Evolutionary conservation across 2,797 vertebrate genomes (phyloP).

Genomic region (Amniataba percoides): DNA sequence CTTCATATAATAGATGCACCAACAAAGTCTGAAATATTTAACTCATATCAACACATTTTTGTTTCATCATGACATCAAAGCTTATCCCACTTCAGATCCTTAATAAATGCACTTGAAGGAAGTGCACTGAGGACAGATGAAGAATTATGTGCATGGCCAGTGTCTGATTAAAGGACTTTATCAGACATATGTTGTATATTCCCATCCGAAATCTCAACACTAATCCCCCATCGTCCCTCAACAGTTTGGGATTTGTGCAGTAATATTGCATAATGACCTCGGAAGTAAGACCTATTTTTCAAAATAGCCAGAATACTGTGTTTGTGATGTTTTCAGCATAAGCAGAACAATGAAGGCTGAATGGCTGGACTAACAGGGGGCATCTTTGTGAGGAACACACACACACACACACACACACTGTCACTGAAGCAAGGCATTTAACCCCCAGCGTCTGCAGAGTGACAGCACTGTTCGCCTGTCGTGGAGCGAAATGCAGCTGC

Average conservation of each 20-base stretch:
- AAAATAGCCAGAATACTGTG: constrained; percentile 28
- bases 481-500: background rate
- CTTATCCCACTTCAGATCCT: constrained; percentile 33
- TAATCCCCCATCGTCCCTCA: constrained; percentile 49
- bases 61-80: constrained; percentile 55
- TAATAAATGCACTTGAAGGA: constrained; percentile 40
- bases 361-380: background rate
- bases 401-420: background rate
- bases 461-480: background rate
- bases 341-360: constrained; percentile 8
- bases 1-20: constrained; percentile 27
- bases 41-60: constrained; percentile 4
- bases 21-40: constrained; percentile 39
- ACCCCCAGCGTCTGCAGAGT: background rate
- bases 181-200: constrained; percentile 31
- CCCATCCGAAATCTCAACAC: constrained; percentile 39
- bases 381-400: background rate
- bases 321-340: constrained; percentile 1
- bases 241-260: constrained; percentile 50
- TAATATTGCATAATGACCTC: constrained; percentile 48
- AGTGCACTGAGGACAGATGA: constrained; percentile 40
- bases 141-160: constrained; percentile 34
- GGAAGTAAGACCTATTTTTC: constrained; percentile 23
- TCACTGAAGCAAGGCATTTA: background rate
- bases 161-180: constrained; percentile 54